Evolutionary conservation across 2,113 vertebrate genomes (phyloP).

Genomic region (Heterochromis multidens): DNA sequence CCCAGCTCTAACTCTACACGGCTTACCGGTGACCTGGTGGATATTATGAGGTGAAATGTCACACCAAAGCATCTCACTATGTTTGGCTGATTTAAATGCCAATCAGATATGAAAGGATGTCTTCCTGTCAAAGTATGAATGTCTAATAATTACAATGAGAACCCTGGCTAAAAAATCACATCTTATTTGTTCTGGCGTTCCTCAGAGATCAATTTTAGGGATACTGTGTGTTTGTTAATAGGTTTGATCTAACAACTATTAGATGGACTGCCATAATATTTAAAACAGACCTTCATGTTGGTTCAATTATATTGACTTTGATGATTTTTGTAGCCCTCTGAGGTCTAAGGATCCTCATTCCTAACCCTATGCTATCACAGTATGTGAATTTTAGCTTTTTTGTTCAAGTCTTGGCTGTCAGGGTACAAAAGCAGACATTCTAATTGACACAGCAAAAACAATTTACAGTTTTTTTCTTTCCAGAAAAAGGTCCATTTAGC

Average conservation of each 20-base stretch:
- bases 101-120: too few species aligned
- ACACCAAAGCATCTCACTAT: too few species aligned
- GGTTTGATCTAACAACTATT: background rate
- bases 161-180: background rate
- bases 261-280: background rate
- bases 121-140: accelerated
- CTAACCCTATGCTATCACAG: background rate
- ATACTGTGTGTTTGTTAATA: background rate
- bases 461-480: too few species aligned
- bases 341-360: background rate
- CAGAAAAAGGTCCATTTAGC: background rate
- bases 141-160: background rate
- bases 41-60: background rate
- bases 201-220: background rate
- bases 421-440: too few species aligned
- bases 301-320: too few species aligned
- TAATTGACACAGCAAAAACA: too few species aligned
- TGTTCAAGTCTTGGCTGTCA: too few species aligned
- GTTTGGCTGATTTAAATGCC: background rate
- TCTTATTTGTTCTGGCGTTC: background rate
- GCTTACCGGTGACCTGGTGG: accelerated
- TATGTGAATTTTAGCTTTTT: too few species aligned
- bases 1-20: background rate
- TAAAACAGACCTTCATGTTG: too few species aligned
- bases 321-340: too few species aligned